Conservation (phyloP, 2,113 vertebrate genomes). For the Dromiciops gliroides region DNA sequence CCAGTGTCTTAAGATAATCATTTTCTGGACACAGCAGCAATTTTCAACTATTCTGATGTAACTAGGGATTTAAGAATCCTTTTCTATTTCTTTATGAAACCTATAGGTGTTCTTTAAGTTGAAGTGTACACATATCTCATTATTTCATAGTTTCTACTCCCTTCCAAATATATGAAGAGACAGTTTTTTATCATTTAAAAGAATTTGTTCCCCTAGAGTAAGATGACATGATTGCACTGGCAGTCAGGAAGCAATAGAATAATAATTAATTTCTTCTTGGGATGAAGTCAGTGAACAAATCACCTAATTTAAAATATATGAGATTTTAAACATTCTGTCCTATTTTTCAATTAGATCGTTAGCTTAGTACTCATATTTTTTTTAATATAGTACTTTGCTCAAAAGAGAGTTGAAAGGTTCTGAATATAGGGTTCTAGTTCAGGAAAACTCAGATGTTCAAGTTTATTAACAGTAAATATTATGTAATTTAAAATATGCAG, state of each 20-base stretch:
- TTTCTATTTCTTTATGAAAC: not conserved
- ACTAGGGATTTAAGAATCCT: not conserved
- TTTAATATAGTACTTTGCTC: conserved; percentile 2
- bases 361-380: not conserved
- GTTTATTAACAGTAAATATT: conserved; percentile 16
- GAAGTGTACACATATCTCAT: not conserved
- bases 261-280: conserved; percentile 22
- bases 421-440: not conserved
- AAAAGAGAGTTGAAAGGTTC: not conserved
- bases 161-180: not conserved
- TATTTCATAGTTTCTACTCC: not conserved
- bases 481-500: not conserved
- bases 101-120: not conserved
- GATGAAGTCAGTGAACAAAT: not conserved
- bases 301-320: not conserved
- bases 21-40: not conserved
- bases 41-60: not conserved
- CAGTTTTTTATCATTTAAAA: not conserved
- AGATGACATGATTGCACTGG: not conserved
- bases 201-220: conserved; percentile 10
- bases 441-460: not conserved
- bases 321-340: not conserved
- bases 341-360: not conserved
- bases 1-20: not conserved
- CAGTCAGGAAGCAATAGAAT: not conserved